Conservation (phyloP, 2,113 vertebrate genomes). For the Sebastes fasciatus region DNA sequence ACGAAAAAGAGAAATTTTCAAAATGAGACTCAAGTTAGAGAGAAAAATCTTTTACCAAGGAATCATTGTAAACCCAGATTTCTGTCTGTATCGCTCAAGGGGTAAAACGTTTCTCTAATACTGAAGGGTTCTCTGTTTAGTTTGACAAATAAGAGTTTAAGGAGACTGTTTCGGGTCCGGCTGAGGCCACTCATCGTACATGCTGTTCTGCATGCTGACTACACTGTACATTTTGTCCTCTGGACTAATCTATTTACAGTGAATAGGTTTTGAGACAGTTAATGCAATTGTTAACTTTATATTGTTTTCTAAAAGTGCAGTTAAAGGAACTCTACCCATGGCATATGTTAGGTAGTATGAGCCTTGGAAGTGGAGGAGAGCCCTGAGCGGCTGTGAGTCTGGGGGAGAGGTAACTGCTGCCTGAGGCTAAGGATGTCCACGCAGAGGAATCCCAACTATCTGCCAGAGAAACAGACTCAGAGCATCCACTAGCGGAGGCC, state of each 20-base stretch:
- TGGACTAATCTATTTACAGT: slow-evolving; percentile 9
- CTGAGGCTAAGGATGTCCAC: slow-evolving; percentile 77
- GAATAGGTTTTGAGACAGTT: not conserved
- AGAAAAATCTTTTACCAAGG: not conserved
- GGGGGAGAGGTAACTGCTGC: slow-evolving; percentile 58
- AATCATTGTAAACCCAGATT: not conserved
- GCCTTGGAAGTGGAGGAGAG: slow-evolving; percentile 16
- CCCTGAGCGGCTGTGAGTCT: slow-evolving; percentile 24
- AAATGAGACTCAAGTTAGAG: not conserved
- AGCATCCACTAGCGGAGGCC: slow-evolving; percentile 61
- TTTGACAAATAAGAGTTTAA: not conserved
- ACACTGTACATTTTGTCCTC: slow-evolving; percentile 27
- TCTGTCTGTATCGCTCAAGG: not conserved
- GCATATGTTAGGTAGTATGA: slow-evolving; percentile 15
- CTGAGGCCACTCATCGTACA: not conserved
- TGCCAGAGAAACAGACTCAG: slow-evolving; percentile 68
- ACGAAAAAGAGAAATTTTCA: not conserved
- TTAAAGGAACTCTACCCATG: not conserved
- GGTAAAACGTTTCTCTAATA: not conserved
- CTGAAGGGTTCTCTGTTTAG: not conserved
- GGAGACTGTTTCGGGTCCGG: not conserved
- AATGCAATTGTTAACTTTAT: not conserved
- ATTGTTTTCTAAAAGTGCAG: not conserved
- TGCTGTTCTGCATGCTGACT: not conserved
- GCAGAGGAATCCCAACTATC: slow-evolving; percentile 76